Evolutionary conservation across 2,797 vertebrate genomes (phyloP), one percentile per base, ranked within the genome.

Genomic region (Xenentodon cancila): DNA sequence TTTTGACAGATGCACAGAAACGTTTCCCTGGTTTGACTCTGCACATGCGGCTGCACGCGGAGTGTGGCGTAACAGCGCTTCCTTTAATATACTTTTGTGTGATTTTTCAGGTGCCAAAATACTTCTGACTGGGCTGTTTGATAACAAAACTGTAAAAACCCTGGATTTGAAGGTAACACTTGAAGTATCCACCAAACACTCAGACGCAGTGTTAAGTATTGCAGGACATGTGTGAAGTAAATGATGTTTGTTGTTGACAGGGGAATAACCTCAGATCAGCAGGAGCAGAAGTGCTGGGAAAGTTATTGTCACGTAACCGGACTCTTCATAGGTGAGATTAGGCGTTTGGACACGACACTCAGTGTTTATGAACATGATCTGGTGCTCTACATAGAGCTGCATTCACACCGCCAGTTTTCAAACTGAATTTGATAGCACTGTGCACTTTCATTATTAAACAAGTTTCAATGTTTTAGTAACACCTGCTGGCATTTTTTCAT

Each of bases 111-210:
- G 95, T 70, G 85, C 88, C 47, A 91, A 90, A 32, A 85, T 93
- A 37, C 84, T 99, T 43, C 83, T 98, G 52, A 90, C 85, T 27
- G 96, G 96, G 21, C 91, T 99, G 65, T 94, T 94, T 61, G 75
- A 85, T 53, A 98, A 97, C 83, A 93, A 92, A 4, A 89, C 91
- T 0, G 80, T 97, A 13, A 95, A 91, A 82, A 80, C 84, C 48
- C 88, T 99, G 76, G 94, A 97, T 86, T 77, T 99, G 30, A 99
- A 98, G 95, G 97, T 98, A 89, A 83, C 64, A 2, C 3, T 30
- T 21, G 16, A 21, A 58, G 15, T 2, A 22, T 44, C 40, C 5
- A 53, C 8, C 27, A 0, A 54, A 21, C 6, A 56, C 7, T 30
- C 3, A 56, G 2, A 40, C 9, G 17, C 7, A 0, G 1, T 34